phyloP scores from a whole-genome alignment of 2,113 vertebrate species.

The Jaculus jaculus region DNA sequence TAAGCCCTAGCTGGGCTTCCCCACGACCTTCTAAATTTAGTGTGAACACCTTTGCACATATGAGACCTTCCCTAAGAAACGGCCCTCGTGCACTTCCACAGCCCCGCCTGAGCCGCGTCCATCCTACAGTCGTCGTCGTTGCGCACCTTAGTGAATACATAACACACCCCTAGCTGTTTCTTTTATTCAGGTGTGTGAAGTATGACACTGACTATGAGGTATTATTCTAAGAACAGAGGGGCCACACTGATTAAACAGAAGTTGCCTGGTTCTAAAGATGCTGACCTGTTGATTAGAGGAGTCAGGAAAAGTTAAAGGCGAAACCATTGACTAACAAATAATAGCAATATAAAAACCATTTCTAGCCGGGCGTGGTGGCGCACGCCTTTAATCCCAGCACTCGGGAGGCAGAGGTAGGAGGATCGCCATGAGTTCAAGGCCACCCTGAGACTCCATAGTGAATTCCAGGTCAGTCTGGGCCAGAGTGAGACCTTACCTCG shows the following conservation, averaged over 20 bases:
- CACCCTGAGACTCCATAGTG: too few relatives aligned
- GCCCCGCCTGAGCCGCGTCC: fast-evolving
- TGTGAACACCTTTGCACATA: neutral
- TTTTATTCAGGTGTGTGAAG: neutral
- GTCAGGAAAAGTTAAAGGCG: neutral
- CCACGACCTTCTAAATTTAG: neutral
- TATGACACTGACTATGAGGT: neutral
- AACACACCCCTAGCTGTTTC: neutral
- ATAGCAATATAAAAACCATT: neutral
- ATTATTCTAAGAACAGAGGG: neutral
- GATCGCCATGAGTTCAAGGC: too few relatives aligned
- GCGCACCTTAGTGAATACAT: neutral
- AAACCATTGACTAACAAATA: neutral
- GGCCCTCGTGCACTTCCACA: neutral
- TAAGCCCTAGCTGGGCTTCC: neutral
- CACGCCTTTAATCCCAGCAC: too few relatives aligned
- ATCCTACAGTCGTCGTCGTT: neutral
- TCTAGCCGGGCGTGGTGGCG: too few relatives aligned
- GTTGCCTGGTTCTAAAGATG: neutral
- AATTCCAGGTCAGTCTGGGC: too few relatives aligned
- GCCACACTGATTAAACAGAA: neutral
- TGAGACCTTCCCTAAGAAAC: too few relatives aligned
- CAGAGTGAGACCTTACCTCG: too few relatives aligned
- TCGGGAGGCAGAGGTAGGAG: too few relatives aligned
- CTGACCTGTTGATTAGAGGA: neutral